phyloP scores from a whole-genome alignment of 2,797 vertebrate genomes.

The Scolopax rusticola region DNA sequence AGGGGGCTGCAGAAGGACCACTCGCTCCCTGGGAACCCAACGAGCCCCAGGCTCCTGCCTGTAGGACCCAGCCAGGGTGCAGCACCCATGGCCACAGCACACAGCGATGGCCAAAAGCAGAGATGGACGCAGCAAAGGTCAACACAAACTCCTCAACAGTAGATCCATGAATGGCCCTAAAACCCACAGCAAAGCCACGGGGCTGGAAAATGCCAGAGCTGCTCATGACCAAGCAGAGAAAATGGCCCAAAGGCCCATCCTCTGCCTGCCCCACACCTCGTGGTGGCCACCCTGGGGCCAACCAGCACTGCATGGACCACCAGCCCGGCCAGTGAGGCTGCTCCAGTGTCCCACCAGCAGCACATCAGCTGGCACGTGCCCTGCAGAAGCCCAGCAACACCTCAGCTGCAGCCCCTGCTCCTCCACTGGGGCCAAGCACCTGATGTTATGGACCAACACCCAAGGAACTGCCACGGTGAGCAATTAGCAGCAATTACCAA shows the following conservation, averaged over 20 bases:
- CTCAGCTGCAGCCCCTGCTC: neutral
- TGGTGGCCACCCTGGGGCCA: neutral
- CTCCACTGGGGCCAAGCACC: neutral
- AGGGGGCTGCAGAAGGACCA: neutral
- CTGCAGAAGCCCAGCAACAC: neutral
- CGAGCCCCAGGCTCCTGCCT: neutral
- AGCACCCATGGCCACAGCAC: accelerated
- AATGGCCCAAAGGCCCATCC: neutral
- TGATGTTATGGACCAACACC: neutral
- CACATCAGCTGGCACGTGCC: neutral
- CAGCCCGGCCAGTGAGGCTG: neutral
- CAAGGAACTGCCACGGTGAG: neutral
- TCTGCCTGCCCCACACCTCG: accelerated
- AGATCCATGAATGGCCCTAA: accelerated
- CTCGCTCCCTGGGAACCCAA: accelerated
- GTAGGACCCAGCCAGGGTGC: neutral
- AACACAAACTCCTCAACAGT: neutral
- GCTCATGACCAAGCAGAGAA: neutral
- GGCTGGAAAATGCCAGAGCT: neutral
- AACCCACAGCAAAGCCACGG: accelerated
- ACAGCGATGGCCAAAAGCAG: neutral
- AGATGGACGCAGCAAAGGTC: neutral
- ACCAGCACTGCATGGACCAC: accelerated
- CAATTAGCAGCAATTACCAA: accelerated
- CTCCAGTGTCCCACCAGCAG: neutral